phyloP scores from a whole-genome alignment of 1,140 invertebrate species.

The Neotoxoptera formosana region DNA sequence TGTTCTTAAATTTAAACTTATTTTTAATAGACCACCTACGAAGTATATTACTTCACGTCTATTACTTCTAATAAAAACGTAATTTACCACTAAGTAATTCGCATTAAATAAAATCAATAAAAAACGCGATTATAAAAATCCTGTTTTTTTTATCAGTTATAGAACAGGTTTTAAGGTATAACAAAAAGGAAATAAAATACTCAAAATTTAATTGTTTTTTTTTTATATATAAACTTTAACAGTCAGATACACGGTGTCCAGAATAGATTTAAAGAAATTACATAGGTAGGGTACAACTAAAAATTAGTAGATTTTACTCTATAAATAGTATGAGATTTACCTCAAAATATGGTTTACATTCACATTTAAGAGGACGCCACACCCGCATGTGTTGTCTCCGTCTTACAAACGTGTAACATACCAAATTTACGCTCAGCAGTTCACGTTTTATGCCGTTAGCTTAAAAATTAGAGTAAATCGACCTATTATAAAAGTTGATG shows the following conservation, averaged over 20 bases:
- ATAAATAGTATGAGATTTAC: not conserved
- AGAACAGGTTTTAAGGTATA: conserved; percentile 34
- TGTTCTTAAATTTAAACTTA: conserved; percentile 39
- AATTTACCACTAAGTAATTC: conserved; percentile 47
- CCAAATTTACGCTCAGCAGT: no score
- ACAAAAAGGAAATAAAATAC: conserved; percentile 29
- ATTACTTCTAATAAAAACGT: conserved; percentile 55
- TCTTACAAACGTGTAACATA: no score
- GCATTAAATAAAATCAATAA: conserved; percentile 40
- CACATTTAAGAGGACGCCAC: no score
- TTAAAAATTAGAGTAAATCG: no score
- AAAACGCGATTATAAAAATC: conserved; percentile 52
- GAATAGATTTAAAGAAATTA: not conserved
- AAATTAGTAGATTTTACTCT: not conserved
- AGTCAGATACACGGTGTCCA: not conserved
- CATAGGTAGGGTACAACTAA: not conserved
- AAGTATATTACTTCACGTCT: conserved; percentile 36
- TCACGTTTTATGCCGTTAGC: no score
- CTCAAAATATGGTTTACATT: not conserved
- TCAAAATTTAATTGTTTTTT: conserved; percentile 29
- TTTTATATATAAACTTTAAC: not conserved
- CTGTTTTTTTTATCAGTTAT: conserved; percentile 2
- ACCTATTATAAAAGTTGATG: no score
- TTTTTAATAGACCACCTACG: conserved; percentile 53
- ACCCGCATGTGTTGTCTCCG: no score